Base-by-base conservation (phyloP, 1,140 invertebrate genomes). In the Antheraea pernyi region DNA sequence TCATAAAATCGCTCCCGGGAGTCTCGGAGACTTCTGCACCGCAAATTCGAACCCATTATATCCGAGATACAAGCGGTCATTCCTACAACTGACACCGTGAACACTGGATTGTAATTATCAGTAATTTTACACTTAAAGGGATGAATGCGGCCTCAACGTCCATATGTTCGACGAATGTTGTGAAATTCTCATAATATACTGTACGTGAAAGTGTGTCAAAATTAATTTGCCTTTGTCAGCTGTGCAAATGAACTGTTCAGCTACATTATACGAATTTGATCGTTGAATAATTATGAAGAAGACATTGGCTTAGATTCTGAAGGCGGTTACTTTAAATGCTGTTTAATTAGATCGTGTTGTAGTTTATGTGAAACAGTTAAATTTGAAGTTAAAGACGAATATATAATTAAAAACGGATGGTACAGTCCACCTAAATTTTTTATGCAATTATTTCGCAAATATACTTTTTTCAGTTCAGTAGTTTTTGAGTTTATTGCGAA, bases 61-160 rank as follows among this genome's bases (percentile, higher is more conserved):
- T 70, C 73, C 67, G 58, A 75, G 74, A 81, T 73, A 85, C 84
- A 91, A 88, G 86, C 85, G 89, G 87, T 89, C 86, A 89, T 79
- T 76, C 73, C 84, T 75, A 74, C 87, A 89, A 84, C 86, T 85
- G 88, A 88, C 87, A 89, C 46, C 89, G 85, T 91, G 89, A 90
- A 81, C 81, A 67, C 39, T 83, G 72, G 84, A 82, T 72, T 71
- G 69, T 83, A 87, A 91, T 90, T 90, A 89, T 78, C 85, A 81
- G 75, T 79, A 83, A 88, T 88, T 86, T 86, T 75, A 79, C 79
- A 86, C 84, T 85, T 78, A 77, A 79, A 81, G 78, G 73, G 78
- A 78, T 80, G 77, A 80, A 84, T 80, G 78, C 78, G 64, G 80
- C 67, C 60, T 61, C 82, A 83, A 80, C 84, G 80, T 72, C 89